Conservation (phyloP, 2,113 vertebrate genomes). For the Sinosuthora webbiana region DNA sequence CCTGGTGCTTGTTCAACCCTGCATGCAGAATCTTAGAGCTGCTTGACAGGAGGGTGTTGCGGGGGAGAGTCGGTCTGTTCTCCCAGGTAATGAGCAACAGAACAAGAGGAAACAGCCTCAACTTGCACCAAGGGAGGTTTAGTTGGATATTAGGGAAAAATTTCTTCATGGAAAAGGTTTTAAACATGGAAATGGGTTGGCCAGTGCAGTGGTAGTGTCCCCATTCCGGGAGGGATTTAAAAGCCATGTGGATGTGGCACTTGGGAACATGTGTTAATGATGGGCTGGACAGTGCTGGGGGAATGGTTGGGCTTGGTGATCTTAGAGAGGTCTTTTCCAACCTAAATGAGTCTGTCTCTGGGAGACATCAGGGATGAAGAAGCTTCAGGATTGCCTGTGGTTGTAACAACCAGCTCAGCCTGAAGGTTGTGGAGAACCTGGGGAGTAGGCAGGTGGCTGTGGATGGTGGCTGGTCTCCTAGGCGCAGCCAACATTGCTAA, state of each 20-base stretch:
- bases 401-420: neutral
- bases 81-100: neutral
- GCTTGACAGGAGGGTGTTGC: neutral
- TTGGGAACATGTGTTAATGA: no score
- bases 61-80: neutral
- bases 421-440: neutral
- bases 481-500: rapidly evolving
- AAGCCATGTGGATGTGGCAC: neutral
- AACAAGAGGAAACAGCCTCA: neutral
- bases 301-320: neutral
- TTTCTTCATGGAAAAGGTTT: neutral
- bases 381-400: neutral
- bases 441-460: rapidly evolving
- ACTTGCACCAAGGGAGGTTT: neutral
- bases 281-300: neutral
- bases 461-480: neutral
- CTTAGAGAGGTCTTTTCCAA: neutral
- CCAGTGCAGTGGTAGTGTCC: neutral
- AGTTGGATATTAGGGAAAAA: neutral
- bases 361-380: neutral
- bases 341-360: rapidly evolving
- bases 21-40: neutral
- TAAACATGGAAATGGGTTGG: neutral
- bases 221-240: neutral
- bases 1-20: neutral